Conservation (phyloP, 2,113 vertebrate species). For the Urocolius indicus region DNA sequence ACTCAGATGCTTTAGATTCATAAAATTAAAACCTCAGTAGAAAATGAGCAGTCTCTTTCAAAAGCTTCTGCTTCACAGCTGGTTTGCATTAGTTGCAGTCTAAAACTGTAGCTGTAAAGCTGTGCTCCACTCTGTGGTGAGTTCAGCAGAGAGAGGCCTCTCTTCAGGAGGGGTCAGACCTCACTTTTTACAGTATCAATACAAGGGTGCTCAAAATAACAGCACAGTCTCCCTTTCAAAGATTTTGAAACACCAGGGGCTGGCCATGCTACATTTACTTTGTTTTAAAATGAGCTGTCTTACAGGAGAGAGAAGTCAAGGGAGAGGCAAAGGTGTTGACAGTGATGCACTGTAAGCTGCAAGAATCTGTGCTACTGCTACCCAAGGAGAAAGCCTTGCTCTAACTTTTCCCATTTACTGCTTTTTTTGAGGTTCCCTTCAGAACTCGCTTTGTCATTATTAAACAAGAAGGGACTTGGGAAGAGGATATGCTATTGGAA, state of each 20-base stretch:
- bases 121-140: conserved; percentile 25
- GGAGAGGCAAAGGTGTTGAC: background rate
- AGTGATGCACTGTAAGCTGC: background rate
- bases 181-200: conserved; percentile 77
- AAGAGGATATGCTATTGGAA: background rate
- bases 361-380: conserved; percentile 26
- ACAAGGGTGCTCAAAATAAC: conserved; percentile 53
- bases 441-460: background rate
- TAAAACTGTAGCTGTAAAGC: conserved; percentile 53
- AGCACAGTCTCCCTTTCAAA: conserved; percentile 69
- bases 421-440: background rate
- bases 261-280: conserved; percentile 70
- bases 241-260: conserved; percentile 62
- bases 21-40: conserved; percentile 72
- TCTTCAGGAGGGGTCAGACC: conserved; percentile 75
- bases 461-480: background rate
- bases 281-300: conserved; percentile 63
- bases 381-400: background rate
- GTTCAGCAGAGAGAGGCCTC: conserved; percentile 68
- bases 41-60: conserved; percentile 36
- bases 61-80: conserved; percentile 72
- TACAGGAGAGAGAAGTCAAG: background rate
- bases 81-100: conserved; percentile 81
- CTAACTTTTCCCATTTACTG: background rate
- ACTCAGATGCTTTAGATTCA: conserved; percentile 13